These are phyloP conservation scores for Pimpla rufipes DNA, from an alignment of 2,888 invertebrate genomes.

Conservation along the genomic window DNA sequence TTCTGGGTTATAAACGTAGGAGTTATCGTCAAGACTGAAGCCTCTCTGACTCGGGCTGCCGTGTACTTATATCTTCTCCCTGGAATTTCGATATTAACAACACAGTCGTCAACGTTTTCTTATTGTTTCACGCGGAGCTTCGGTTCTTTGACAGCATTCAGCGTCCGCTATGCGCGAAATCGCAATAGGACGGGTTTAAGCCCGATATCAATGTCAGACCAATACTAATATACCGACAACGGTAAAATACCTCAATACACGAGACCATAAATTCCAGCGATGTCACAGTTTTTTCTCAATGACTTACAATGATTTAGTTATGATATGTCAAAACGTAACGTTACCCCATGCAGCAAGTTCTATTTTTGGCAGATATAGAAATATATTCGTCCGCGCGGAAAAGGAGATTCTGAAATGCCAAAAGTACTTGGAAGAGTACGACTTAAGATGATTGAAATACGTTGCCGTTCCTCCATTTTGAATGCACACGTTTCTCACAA, in stretches of 20 bases:
- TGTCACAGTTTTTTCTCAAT: too few species aligned
- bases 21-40: conserved; percentile 33
- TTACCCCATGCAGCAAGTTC: too few species aligned
- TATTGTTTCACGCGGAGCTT: conserved; percentile 9
- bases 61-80: conserved; percentile 24
- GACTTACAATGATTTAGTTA: too few species aligned
- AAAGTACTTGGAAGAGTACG: not conserved
- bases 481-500: not conserved
- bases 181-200: too few species aligned
- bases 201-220: not conserved
- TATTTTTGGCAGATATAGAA: too few species aligned
- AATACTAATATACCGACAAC: not conserved
- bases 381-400: too few species aligned
- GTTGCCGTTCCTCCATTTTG: not conserved
- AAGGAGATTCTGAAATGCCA: too few species aligned
- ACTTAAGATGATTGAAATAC: not conserved
- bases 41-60: conserved; percentile 1
- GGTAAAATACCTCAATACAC: too few species aligned
- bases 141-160: not conserved
- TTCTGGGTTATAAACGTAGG: conserved; percentile 60
- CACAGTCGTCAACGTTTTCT: not conserved
- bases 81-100: conserved; percentile 51
- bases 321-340: too few species aligned
- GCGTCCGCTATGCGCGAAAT: not conserved
- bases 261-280: too few species aligned